Percentiles rank a stretch among this genome's conserved stretches.
Evolutionary conservation across 1,140 invertebrate species (phyloP).

Genomic region (Anastatus disparis): DNA sequence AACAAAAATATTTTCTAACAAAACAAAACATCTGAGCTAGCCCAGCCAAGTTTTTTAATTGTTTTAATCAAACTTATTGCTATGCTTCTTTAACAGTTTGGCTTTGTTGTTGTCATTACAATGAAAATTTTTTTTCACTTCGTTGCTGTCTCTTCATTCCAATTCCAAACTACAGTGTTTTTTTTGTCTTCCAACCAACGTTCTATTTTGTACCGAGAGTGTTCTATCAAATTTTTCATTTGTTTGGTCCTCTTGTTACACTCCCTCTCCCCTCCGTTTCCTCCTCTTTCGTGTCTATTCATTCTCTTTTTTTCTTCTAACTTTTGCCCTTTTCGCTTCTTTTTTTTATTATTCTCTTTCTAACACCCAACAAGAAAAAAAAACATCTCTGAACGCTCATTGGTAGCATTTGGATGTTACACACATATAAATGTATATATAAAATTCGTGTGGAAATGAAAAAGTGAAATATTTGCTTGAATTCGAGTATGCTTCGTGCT

Average conservation of each 20-base stretch:
- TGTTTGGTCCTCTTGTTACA: conserved; percentile 15
- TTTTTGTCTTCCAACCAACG: too few species aligned
- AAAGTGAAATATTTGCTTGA: conserved; percentile 26
- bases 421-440: neutral
- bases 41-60: too few species aligned
- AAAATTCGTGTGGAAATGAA: conserved; percentile 22
- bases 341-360: neutral
- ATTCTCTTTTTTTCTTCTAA: neutral
- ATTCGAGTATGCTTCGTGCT: conserved; percentile 1
- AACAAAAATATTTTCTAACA: too few species aligned
- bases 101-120: too few species aligned
- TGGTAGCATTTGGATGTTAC: too few species aligned
- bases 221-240: conserved; percentile 24
- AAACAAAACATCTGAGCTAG: too few species aligned
- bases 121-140: too few species aligned
- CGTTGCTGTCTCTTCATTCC: too few species aligned
- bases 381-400: neutral
- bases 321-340: neutral
- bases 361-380: neutral
- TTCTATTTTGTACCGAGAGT: neutral
- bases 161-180: too few species aligned
- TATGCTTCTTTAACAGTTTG: too few species aligned
- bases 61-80: too few species aligned
- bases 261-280: too few species aligned
- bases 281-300: neutral